Percentiles rank a stretch among this genome's conserved stretches.
Conservation (phyloP, 2,797 vertebrate species). For the Acanthurus tractus region DNA sequence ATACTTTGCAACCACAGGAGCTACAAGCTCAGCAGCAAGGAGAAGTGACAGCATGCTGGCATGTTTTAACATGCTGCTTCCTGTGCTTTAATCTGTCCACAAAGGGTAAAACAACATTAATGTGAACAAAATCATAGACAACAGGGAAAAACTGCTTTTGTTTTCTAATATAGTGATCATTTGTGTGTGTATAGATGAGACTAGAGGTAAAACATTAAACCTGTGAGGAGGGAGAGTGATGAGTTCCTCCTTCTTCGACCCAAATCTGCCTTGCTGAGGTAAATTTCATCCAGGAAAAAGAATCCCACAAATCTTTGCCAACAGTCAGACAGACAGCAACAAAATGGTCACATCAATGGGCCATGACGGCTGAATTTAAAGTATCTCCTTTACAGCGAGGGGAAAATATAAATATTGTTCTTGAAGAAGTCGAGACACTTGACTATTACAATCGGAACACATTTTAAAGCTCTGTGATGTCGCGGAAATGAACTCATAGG, state of each 20-base stretch:
- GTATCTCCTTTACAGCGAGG: slow-evolving; percentile 70
- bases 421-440: slow-evolving; percentile 62
- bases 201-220: slow-evolving; percentile 22
- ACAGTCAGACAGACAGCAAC: slow-evolving; percentile 65
- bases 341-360: slow-evolving; percentile 68
- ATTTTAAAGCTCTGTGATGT: slow-evolving; percentile 50
- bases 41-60: background rate
- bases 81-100: background rate
- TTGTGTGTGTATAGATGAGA: background rate
- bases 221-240: slow-evolving; percentile 1
- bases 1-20: slow-evolving; percentile 9
- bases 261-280: slow-evolving; percentile 56
- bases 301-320: slow-evolving; percentile 71
- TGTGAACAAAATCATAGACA: background rate
- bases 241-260: slow-evolving; percentile 54
- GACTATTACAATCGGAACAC: slow-evolving; percentile 60
- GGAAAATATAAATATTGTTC: slow-evolving; percentile 71
- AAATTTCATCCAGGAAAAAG: slow-evolving; percentile 70
- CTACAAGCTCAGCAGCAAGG: background rate
- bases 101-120: background rate
- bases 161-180: background rate
- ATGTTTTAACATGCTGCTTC: background rate
- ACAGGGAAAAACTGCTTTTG: background rate
- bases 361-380: slow-evolving; percentile 67
- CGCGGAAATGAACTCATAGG: slow-evolving; percentile 66